These are phyloP conservation scores for Discoglossus pictus DNA, from an alignment of 2,797 vertebrate genomes.

Conservation along the genomic window DNA sequence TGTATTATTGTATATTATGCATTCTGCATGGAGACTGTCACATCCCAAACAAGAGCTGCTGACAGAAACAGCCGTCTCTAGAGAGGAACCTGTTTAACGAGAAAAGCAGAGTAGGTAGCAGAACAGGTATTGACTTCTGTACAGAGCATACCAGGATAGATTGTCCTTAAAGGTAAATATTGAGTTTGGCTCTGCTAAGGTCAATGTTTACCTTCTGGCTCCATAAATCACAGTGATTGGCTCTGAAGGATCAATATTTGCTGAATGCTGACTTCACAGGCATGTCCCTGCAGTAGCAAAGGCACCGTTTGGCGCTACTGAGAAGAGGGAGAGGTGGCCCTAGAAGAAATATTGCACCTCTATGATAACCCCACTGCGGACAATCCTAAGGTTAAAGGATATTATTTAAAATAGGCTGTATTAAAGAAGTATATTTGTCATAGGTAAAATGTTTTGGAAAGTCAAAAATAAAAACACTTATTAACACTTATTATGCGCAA, in stretches of 20 bases:
- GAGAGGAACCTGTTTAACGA: constrained; percentile 50
- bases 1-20: no score
- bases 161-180: constrained; percentile 53
- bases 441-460: no score
- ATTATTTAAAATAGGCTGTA: no score
- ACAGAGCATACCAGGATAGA: constrained; percentile 50
- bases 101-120: constrained; percentile 51
- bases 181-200: constrained; percentile 52
- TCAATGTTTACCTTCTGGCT: constrained; percentile 53
- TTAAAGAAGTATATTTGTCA: no score
- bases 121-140: constrained; percentile 51
- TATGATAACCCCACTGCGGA: no score
- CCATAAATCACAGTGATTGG: constrained; percentile 52
- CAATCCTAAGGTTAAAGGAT: no score
- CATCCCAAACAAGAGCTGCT: constrained; percentile 5
- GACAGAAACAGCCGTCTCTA: constrained; percentile 16
- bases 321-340: constrained; percentile 4
- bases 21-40: neutral
- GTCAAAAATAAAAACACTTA: no score
- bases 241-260: constrained; percentile 51
- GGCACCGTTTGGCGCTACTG: constrained; percentile 27
- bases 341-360: no score
- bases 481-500: no score
- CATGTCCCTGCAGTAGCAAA: constrained; percentile 49
- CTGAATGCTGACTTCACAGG: constrained; percentile 48